phyloP scores from a whole-genome alignment of 2,888 invertebrate species.

The Muscina levida region DNA sequence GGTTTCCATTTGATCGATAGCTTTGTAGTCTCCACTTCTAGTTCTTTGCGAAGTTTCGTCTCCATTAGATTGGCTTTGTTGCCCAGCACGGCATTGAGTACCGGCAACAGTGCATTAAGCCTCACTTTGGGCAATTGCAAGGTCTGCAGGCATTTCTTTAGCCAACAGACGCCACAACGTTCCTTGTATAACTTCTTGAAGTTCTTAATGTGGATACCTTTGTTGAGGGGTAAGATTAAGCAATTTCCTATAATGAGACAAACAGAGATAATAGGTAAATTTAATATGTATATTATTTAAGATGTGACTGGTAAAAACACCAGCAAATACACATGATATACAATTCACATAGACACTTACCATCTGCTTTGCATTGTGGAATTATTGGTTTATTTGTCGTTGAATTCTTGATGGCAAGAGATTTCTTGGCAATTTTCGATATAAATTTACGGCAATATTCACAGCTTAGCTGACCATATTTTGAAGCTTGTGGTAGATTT shows the following conservation, averaged over 20 bases:
- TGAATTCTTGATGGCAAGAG: conserved; percentile 66
- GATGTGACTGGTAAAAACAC: too few relatives aligned
- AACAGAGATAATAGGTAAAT: conserved; percentile 11
- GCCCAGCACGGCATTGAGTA: conserved; percentile 69
- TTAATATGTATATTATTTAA: too few relatives aligned
- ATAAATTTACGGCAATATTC: conserved; percentile 93
- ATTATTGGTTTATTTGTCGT: conserved; percentile 79
- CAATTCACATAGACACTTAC: too few relatives aligned
- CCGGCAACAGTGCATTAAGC: conserved; percentile 85
- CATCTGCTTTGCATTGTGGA: conserved; percentile 75
- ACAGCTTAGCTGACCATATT: conserved; percentile 92
- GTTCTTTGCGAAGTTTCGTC: conserved; percentile 54
- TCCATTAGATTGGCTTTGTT: conserved; percentile 50
- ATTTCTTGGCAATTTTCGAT: conserved; percentile 87
- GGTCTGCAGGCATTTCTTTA: conserved; percentile 89
- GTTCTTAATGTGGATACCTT: conserved; percentile 81
- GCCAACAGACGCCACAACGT: conserved; percentile 92
- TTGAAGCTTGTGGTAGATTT: conserved; percentile 89
- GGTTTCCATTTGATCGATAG: conserved; percentile 74
- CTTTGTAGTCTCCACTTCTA: conserved; percentile 53
- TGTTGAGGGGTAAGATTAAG: conserved; percentile 85
- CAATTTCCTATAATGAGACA: conserved; percentile 82
- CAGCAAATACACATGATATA: too few relatives aligned
- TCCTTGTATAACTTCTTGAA: conserved; percentile 85
- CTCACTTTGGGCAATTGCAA: conserved; percentile 89